A percentile compares a stretch with the other conserved stretches of the same genome.
These are phyloP conservation scores for Synaphobranchus kaupii DNA, from an alignment of 2,797 vertebrate species.

Conservation along the genomic window DNA sequence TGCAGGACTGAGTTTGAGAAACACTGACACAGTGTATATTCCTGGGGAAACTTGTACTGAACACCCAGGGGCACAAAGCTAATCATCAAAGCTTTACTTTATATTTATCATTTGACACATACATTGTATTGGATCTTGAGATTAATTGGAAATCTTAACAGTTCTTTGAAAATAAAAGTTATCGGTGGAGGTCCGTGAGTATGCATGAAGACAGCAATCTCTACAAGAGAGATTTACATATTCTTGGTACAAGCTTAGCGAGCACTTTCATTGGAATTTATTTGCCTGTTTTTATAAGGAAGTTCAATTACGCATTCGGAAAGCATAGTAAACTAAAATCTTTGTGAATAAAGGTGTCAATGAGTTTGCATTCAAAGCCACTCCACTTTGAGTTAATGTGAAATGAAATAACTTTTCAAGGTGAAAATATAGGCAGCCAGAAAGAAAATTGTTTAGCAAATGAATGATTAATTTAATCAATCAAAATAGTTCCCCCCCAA, in stretches of 20 bases:
- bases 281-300: neutral
- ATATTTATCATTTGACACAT: neutral
- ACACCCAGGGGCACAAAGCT: neutral
- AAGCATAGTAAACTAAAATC: neutral
- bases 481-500: neutral
- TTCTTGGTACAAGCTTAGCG: neutral
- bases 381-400: neutral
- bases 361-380: conserved; percentile 4
- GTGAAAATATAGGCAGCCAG: conserved; percentile 25
- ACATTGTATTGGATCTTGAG: neutral
- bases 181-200: neutral
- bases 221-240: neutral
- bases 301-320: neutral
- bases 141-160: too few relatives aligned
- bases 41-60: too few relatives aligned
- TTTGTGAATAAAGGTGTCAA: neutral
- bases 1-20: too few relatives aligned
- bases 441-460: conserved; percentile 28
- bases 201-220: neutral
- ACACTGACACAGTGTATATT: too few relatives aligned
- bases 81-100: neutral
- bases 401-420: conserved; percentile 26
- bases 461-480: conserved; percentile 32
- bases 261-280: neutral
- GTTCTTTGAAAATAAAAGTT: too few relatives aligned